Evolutionary conservation across 2,797 vertebrate species (phyloP).

Genomic region (Bradypodion ventrale): DNA sequence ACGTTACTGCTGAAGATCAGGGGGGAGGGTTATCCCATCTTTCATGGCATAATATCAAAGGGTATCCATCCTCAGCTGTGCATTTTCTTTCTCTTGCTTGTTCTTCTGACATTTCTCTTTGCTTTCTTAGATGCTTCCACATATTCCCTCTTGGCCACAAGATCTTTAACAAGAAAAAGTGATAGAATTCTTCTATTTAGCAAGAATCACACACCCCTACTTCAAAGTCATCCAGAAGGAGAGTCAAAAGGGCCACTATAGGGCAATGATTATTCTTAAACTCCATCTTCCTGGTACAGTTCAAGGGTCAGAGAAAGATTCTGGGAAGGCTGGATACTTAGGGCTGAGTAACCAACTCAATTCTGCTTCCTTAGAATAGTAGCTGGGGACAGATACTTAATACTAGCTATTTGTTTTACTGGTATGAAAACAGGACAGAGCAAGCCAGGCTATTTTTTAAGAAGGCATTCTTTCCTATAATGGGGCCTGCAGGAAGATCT

Average conservation of each 20-base stretch:
- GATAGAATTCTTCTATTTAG: slow-evolving; percentile 34
- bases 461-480: not conserved
- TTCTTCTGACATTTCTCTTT: slow-evolving; percentile 33
- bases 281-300: slow-evolving; percentile 44
- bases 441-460: not conserved
- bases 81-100: slow-evolving; percentile 1
- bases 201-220: slow-evolving; percentile 39
- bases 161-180: slow-evolving; percentile 40
- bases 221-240: slow-evolving; percentile 60
- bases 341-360: not conserved
- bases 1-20: not conserved
- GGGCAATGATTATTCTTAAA: slow-evolving; percentile 64
- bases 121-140: not conserved
- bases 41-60: not conserved
- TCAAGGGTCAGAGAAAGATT: not conserved
- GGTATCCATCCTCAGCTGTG: not conserved
- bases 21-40: not conserved
- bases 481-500: not conserved
- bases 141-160: slow-evolving; percentile 38
- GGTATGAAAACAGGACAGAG: not conserved
- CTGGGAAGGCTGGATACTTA: not conserved
- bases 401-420: no score
- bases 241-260: slow-evolving; percentile 62
- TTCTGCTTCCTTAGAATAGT: not conserved
- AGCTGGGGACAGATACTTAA: not conserved